Conservation (phyloP, 2,888 invertebrate species). For the Gymnoscelis rufifasciata region DNA sequence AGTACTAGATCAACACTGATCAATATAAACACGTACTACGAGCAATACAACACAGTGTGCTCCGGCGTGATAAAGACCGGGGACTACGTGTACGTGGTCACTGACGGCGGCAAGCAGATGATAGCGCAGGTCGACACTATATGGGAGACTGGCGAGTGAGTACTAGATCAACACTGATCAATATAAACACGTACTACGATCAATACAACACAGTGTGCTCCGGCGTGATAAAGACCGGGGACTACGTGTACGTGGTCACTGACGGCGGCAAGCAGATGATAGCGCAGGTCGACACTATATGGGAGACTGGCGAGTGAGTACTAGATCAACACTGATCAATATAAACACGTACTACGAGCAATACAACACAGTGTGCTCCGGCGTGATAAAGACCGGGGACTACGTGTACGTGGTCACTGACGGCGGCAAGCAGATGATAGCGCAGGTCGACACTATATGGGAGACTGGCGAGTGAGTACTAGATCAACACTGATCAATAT, state of each 20-base stretch:
- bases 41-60: slow-evolving; percentile 93
- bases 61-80: slow-evolving; percentile 92
- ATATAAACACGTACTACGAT: slow-evolving; percentile 91
- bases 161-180: slow-evolving; percentile 51
- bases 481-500: neutral
- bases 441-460: slow-evolving; percentile 97
- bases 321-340: neutral
- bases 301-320: slow-evolving; percentile 93
- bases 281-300: slow-evolving; percentile 95
- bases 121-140: slow-evolving; percentile 96
- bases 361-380: slow-evolving; percentile 61
- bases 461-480: slow-evolving; percentile 89
- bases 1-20: slow-evolving; percentile 82
- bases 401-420: slow-evolving; percentile 96
- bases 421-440: slow-evolving; percentile 93
- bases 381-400: slow-evolving; percentile 95
- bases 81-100: slow-evolving; percentile 96
- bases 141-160: slow-evolving; percentile 94
- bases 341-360: too few species aligned
- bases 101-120: slow-evolving; percentile 92
- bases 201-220: slow-evolving; percentile 92
- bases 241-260: slow-evolving; percentile 96
- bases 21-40: slow-evolving; percentile 91
- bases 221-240: slow-evolving; percentile 92
- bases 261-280: slow-evolving; percentile 94